Conservation (phyloP, 2,888 invertebrate genomes). For the Andrena fulva region DNA sequence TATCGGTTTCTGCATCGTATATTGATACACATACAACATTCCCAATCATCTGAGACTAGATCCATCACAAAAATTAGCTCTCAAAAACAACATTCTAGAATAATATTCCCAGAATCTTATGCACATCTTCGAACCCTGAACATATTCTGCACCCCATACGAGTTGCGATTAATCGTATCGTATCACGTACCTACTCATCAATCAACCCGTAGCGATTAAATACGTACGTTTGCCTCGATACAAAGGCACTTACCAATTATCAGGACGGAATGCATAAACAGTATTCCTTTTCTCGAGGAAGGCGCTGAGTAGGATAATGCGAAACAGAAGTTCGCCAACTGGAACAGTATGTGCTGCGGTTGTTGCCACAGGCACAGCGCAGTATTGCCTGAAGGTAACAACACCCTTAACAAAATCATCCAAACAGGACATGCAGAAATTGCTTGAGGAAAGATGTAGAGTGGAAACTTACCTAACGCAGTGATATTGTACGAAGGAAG, state of each 20-base stretch:
- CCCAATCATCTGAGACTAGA: background rate
- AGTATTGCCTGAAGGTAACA: constrained; percentile 74
- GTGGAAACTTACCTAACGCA: constrained; percentile 75
- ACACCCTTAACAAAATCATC: background rate
- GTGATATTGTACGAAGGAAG: constrained; percentile 80
- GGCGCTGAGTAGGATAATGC: constrained; percentile 93
- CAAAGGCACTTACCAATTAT: constrained; percentile 88
- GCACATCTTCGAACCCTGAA: background rate
- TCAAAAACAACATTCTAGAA: background rate
- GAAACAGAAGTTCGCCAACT: constrained; percentile 92
- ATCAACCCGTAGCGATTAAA: background rate
- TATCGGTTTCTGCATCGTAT: too few species aligned
- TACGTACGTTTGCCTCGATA: background rate
- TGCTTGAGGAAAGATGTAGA: background rate
- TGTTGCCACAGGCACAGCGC: constrained; percentile 87
- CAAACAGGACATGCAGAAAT: background rate
- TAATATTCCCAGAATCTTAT: background rate
- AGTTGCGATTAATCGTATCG: background rate
- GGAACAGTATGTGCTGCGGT: constrained; percentile 90
- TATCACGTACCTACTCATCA: background rate
- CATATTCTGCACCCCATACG: background rate
- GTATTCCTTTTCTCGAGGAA: constrained; percentile 91
- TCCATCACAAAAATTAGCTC: background rate
- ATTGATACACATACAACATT: too few species aligned
- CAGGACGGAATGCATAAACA: constrained; percentile 93